Evolutionary conservation across 2,113 vertebrate genomes (phyloP), one percentile per base, ranked within the genome.

Genomic region (Muntiacus reevesi): DNA sequence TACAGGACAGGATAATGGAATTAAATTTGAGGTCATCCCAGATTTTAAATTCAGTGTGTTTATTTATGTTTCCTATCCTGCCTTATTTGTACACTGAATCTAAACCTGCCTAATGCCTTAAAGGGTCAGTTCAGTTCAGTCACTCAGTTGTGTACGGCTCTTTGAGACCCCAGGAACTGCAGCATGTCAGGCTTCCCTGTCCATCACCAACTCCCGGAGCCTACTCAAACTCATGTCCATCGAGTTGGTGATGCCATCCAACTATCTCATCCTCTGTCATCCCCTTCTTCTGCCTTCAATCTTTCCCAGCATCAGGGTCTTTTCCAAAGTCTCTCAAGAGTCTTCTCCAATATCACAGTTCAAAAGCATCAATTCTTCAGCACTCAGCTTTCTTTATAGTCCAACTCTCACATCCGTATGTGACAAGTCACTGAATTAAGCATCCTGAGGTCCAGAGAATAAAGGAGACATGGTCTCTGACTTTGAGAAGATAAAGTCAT

Each of bases 71-170:
- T 92, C 59, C 36, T 91, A 76, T 89, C 52, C 83, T 90, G 45
- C 33, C 19, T 93, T 87, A 60, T 21, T 47, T 89, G 36, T 92
- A 89, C 55, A 59, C 33, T 33, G 7, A 76, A 87, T 93, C 54
- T 88, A 95, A 94, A 97, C 50, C 67, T 27, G 7, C 40, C 55
- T 89, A 78, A 36, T 59, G 5, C 16, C 94, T 91, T 67, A 91
- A 47, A 89, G 50, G 50, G 23, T 71, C 36, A 36, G 5, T 71
- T 55, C 54, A 55, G 16, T 55, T 71, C n/a, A 71, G 67, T 71
- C 19, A 3, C n/a, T 40, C n/a, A 40, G n/a, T 23, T 0, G 1
- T 71, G n/a, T 12, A 15, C 0, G 1, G 40, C 19, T 71, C n/a
- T 71, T 71, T 71, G 67, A 0, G 0, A 40, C n/a, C 19, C 19